These are phyloP conservation scores for Neolamprologus ventralis DNA, from an alignment of 2,113 vertebrate genomes.

Conservation along the genomic window DNA sequence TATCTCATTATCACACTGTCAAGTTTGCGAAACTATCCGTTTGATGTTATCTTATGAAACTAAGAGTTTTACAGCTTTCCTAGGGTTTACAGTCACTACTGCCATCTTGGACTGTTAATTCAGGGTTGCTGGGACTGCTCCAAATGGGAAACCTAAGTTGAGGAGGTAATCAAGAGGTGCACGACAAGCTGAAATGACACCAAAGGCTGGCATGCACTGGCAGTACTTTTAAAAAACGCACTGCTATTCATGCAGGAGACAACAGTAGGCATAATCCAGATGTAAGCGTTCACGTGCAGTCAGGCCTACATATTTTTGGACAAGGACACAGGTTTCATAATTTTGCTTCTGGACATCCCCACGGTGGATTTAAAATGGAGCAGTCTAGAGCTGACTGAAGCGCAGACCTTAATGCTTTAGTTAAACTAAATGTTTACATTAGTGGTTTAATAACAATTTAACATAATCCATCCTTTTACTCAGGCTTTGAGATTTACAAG, in stretches of 20 bases:
- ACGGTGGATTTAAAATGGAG: not conserved
- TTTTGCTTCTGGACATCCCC: not conserved
- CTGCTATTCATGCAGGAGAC: not conserved
- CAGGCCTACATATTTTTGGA: not conserved
- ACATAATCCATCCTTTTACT: not conserved
- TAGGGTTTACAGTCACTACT: not conserved
- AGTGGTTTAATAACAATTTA: not conserved
- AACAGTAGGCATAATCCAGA: not conserved
- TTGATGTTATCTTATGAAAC: not conserved
- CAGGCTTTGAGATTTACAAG: not conserved
- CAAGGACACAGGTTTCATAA: not conserved
- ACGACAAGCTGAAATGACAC: not conserved
- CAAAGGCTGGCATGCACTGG: not conserved
- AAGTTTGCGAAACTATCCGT: not conserved
- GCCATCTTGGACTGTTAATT: not conserved
- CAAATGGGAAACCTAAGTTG: not conserved
- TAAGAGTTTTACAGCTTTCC: not conserved
- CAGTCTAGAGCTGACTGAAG: not conserved
- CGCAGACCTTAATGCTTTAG: accelerated
- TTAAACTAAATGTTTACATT: not conserved
- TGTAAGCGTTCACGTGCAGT: not conserved
- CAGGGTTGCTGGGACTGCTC: not conserved
- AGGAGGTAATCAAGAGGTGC: not conserved
- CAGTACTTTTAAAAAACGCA: not conserved
- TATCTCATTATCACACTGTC: not conserved